These are phyloP conservation scores for Lampris incognitus DNA, from an alignment of 2,113 vertebrate genomes.

Conservation along the genomic window DNA sequence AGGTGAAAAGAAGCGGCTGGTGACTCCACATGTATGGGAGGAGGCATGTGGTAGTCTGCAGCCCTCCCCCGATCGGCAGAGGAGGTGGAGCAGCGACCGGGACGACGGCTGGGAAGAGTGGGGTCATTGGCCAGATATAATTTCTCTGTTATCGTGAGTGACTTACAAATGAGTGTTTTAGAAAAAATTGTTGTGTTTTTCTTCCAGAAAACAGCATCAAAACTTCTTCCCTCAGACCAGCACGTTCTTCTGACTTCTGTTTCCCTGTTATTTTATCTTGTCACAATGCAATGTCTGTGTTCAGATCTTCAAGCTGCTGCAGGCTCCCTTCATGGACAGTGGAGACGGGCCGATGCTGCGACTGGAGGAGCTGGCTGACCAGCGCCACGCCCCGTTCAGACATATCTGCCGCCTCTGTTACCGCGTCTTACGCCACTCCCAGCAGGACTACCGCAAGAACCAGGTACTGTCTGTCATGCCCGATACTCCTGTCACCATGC, in stretches of 20 bases:
- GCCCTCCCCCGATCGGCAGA: too few species aligned
- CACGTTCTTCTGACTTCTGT: not conserved
- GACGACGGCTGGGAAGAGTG: too few species aligned
- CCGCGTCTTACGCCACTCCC: constrained; percentile 94
- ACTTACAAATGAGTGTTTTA: too few species aligned
- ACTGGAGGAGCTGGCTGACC: constrained; percentile 95
- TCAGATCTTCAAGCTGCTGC: constrained; percentile 97
- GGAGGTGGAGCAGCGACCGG: too few species aligned
- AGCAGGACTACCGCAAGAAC: constrained; percentile 99
- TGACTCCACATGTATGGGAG: too few species aligned
- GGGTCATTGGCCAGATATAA: too few species aligned
- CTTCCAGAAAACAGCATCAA: not conserved
- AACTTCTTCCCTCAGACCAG: not conserved
- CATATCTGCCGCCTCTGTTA: constrained; percentile 98
- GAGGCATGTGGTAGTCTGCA: too few species aligned
- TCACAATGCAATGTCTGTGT: constrained; percentile 5
- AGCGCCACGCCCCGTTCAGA: constrained; percentile 95
- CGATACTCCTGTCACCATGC: not conserved
- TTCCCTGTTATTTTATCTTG: not conserved
- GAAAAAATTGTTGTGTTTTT: too few species aligned
- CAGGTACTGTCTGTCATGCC: constrained; percentile 83
- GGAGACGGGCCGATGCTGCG: constrained; percentile 96
- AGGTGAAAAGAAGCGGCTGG: too few species aligned
- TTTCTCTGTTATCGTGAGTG: too few species aligned
- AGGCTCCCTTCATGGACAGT: constrained; percentile 95